phyloP scores from a whole-genome alignment of 2,797 vertebrate species.

The Spinibarbus caldwelli region DNA sequence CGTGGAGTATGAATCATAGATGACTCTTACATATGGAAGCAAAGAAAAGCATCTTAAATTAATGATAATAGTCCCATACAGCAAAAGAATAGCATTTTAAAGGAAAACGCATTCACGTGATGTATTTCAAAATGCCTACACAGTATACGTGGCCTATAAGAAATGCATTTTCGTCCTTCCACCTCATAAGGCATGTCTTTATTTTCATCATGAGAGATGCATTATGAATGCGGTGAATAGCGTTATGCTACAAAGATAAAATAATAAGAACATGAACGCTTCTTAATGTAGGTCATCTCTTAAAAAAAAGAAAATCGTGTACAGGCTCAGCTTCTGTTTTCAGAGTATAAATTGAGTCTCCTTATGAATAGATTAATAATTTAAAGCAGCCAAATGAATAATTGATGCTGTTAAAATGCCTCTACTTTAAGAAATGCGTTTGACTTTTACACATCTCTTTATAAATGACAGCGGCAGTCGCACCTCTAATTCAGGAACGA shows the following conservation, averaged over 20 bases:
- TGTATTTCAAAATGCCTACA: not conserved
- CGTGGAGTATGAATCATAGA: not conserved
- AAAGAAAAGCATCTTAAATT: conserved; percentile 32
- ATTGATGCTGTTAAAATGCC: conserved; percentile 49
- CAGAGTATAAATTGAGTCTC: conserved; percentile 60
- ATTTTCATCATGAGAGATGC: conserved; percentile 3
- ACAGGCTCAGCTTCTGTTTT: conserved; percentile 55
- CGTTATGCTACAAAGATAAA: conserved; percentile 21
- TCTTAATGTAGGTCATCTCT: conserved; percentile 50
- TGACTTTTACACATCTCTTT: conserved; percentile 53
- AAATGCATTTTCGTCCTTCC: conserved; percentile 3
- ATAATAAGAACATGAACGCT: conserved; percentile 37
- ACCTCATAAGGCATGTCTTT: not conserved
- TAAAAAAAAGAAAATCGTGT: conserved; percentile 44
- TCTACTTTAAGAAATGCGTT: conserved; percentile 36
- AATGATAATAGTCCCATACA: conserved; percentile 20
- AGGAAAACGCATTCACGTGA: not conserved
- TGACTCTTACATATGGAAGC: not conserved
- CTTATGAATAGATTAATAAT: conserved; percentile 64
- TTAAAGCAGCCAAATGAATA: conserved; percentile 56
- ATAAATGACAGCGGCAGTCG: conserved; percentile 11
- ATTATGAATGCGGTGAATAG: conserved; percentile 27
- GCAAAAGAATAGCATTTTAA: conserved; percentile 26
- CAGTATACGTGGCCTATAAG: not conserved
- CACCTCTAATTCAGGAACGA: not conserved